phyloP scores from a whole-genome alignment of 2,113 vertebrate species.

The Piprites chloris region DNA sequence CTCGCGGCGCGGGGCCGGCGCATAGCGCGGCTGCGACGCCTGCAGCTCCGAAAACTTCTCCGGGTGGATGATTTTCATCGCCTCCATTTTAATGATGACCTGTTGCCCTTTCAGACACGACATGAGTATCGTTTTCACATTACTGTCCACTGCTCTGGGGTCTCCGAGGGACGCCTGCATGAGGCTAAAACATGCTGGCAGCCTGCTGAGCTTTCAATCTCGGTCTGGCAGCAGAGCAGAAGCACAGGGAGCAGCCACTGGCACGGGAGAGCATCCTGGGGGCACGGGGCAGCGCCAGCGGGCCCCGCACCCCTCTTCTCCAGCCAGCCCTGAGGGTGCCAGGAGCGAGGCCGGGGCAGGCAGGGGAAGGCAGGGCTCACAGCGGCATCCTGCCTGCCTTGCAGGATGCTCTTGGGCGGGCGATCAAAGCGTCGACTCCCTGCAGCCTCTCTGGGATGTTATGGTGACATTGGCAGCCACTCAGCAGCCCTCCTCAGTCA shows the following conservation, averaged over 20 bases:
- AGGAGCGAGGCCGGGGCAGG: not conserved
- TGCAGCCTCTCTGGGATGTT: not conserved
- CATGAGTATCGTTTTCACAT: constrained; percentile 84
- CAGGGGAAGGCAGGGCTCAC: not conserved
- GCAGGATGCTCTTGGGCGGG: not conserved
- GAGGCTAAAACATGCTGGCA: constrained; percentile 58
- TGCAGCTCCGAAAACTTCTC: constrained; percentile 91
- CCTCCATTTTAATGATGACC: constrained; percentile 97
- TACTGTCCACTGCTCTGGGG: constrained; percentile 68
- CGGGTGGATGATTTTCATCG: constrained; percentile 95
- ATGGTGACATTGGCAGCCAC: not conserved
- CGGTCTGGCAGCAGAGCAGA: not conserved
- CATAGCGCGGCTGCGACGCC: constrained; percentile 66
- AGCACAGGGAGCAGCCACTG: not conserved
- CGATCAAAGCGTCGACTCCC: not conserved
- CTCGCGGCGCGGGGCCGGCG: constrained; percentile 78
- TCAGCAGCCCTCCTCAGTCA: not conserved
- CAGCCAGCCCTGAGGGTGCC: not conserved
- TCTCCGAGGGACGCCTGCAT: constrained; percentile 75
- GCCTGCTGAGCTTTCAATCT: constrained; percentile 55
- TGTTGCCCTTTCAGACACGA: constrained; percentile 97
- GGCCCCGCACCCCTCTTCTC: constrained; percentile 25
- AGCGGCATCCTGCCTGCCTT: not conserved
- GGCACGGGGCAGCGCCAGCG: not conserved
- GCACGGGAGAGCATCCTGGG: constrained; percentile 40